These are phyloP conservation scores for Heterohyrax brucei DNA, from an alignment of 2,797 vertebrate species.

Conservation along the genomic window DNA sequence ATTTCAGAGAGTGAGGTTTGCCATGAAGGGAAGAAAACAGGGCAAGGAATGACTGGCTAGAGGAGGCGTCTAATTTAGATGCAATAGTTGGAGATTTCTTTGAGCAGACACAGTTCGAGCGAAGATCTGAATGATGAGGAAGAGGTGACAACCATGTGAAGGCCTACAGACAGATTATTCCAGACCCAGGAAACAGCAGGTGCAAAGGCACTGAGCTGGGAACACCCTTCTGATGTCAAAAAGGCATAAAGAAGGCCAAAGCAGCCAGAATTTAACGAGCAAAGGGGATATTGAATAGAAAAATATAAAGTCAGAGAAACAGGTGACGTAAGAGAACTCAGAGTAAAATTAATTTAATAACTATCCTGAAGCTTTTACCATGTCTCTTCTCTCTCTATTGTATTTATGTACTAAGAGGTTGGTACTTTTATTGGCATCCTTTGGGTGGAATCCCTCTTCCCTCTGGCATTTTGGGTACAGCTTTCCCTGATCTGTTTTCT, in stretches of 20 bases:
- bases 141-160: background rate
- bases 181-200: background rate
- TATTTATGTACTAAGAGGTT: background rate
- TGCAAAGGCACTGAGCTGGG: background rate
- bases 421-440: background rate
- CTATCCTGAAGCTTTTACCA: background rate
- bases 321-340: background rate
- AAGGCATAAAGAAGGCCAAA: background rate
- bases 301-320: background rate
- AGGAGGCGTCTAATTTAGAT: background rate
- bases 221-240: background rate
- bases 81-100: background rate
- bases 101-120: background rate
- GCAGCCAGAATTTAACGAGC: background rate
- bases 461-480: conserved; percentile 14
- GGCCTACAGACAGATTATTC: background rate
- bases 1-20: background rate
- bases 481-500: conserved; percentile 24
- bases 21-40: background rate
- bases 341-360: background rate
- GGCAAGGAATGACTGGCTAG: background rate
- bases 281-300: background rate
- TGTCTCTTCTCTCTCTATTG: background rate
- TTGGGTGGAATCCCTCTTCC: background rate
- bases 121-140: conserved; percentile 39